Evolutionary conservation across 2,797 vertebrate genomes (phyloP), one percentile per base, ranked within the genome.

Genomic region (Acanthornis magna): DNA sequence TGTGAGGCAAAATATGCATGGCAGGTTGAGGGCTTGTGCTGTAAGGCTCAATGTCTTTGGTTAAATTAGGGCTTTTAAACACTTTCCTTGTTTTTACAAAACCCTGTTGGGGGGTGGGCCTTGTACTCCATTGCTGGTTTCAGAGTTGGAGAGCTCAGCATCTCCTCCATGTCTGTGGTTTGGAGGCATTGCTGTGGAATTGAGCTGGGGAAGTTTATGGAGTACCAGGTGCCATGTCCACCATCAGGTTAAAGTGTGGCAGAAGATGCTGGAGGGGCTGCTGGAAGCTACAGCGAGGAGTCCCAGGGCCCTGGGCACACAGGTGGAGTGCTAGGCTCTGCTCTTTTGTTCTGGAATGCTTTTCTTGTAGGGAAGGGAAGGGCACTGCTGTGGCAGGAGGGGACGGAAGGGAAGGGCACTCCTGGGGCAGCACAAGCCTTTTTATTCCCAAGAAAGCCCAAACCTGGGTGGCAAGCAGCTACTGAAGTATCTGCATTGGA

Each of bases 241-340:
- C 2, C 2, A 1, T 23, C 12, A 16, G 61, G 12, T 23, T 16
- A 0, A 25, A 75, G 54, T 0, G 0, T 9, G 45, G 34, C 38
- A 11, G 12, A 58, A 58, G 27, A 3, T 48, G 30, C 25, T 16
- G 8, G 51, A 68, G 23, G 43, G 16, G 43, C 26, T 14, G 53
- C 11, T 6, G 13, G 27, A n/a, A 66, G 30, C 60, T 21, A 2
- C 20, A 27, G 67, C 22, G 0, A 1, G 25, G 84, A 9, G 6
- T 77, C 5, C 4, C 12, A 2, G 23, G 34, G 66, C 17, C 0
- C 0, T 13, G 50, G 23, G 20, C 21, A 23, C 29, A 7, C 10
- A 53, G 53, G 23, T 27, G 26, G 18, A 11, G 32, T 3, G 2
- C 61, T 43, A 11, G 6, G 18, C 55, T 62, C 55, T 36, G 2